A percentile compares a stretch with the other conserved stretches of the same genome.
Evolutionary conservation across 35 echinoderm and acorn worm species (phyloP).

Genomic region (Apostichopus japonicus): DNA sequence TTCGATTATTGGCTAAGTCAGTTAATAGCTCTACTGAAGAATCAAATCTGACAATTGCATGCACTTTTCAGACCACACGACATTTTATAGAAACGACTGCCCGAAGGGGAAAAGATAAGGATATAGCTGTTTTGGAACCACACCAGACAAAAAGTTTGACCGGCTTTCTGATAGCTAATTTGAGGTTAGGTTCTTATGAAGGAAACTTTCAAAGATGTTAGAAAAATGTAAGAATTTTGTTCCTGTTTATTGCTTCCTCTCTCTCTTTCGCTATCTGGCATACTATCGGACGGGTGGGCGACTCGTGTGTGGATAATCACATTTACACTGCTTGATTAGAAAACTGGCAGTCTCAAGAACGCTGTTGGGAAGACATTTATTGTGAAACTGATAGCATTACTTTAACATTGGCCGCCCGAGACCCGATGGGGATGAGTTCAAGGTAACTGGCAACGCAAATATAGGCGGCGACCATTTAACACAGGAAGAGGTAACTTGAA

Average conservation of each 20-base stretch:
- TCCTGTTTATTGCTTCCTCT: not conserved
- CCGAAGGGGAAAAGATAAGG: constrained; percentile 21
- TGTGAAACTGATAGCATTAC: constrained; percentile 12
- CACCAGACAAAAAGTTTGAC: constrained; percentile 3
- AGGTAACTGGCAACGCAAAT: not conserved
- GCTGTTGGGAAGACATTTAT: constrained; percentile 33
- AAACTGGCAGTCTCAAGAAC: not conserved
- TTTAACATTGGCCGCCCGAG: constrained; percentile 2
- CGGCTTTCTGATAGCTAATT: not conserved
- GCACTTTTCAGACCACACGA: constrained; percentile 28
- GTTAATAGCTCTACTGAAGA: constrained; percentile 7
- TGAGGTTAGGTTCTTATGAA: not conserved
- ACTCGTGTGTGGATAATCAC: not conserved
- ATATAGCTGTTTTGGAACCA: not conserved
- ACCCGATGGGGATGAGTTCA: constrained; percentile 20
- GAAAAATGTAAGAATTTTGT: not conserved
- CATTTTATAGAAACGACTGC: constrained; percentile 23
- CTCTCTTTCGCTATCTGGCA: not conserved
- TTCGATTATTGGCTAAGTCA: not conserved
- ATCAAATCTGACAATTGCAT: constrained; percentile 16
- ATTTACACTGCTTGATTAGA: constrained; percentile 16
- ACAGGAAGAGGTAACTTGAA: not conserved
- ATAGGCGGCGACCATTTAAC: not conserved
- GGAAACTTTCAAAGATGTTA: not conserved
- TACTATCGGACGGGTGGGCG: not conserved